These are phyloP conservation scores for Ahaetulla prasina DNA, from an alignment of 2,113 vertebrate genomes.

Conservation along the genomic window DNA sequence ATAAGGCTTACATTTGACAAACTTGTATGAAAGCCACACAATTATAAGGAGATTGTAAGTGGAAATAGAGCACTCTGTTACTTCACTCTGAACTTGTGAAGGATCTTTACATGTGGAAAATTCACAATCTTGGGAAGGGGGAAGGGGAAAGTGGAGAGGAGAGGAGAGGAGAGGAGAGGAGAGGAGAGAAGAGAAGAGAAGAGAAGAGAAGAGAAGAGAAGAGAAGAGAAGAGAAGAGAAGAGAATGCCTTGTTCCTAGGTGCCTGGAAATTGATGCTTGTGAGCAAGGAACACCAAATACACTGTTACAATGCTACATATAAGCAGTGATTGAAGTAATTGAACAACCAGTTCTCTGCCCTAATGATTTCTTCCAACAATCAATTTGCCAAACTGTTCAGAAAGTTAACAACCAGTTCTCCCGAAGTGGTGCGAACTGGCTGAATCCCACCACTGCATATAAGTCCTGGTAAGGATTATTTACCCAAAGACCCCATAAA, in stretches of 20 bases:
- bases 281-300: not conserved
- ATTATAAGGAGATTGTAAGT: not conserved
- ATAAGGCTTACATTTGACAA: not conserved
- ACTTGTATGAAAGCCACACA: not conserved
- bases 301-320: not conserved
- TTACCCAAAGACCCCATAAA: not conserved
- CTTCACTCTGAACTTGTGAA: not conserved
- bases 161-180: accelerated
- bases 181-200: not conserved
- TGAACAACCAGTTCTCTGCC: no score
- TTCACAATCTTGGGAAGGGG: not conserved
- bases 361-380: no score
- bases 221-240: not conserved
- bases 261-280: not conserved
- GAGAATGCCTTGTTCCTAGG: not conserved
- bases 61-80: not conserved
- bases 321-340: no score
- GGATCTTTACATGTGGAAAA: not conserved
- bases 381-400: no score
- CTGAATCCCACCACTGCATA: no score
- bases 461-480: not conserved
- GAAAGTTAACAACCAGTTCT: no score
- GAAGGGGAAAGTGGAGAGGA: not conserved
- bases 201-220: not conserved
- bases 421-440: no score